Conservation (phyloP, 2,113 vertebrate species). For the Phycodurus eques region DNA sequence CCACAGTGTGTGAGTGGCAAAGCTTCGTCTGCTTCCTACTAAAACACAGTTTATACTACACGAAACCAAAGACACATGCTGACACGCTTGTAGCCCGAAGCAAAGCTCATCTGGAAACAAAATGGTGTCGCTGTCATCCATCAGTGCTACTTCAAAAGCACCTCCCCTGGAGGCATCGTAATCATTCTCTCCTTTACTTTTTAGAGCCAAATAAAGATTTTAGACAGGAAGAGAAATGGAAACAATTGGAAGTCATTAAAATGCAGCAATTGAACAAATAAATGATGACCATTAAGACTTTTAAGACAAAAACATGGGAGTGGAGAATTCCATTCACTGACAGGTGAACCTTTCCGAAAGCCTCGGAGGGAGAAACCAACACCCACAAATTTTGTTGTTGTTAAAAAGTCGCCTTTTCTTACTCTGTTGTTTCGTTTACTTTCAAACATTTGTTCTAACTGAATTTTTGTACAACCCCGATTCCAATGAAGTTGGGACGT, state of each 20-base stretch:
- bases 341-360: conserved; percentile 15
- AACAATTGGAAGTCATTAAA: not conserved
- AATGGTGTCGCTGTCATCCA: not conserved
- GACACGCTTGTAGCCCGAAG: not conserved
- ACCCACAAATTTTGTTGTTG: too few species aligned
- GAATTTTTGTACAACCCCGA: too few species aligned
- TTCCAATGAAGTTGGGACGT: too few species aligned
- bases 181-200: not conserved
- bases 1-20: not conserved
- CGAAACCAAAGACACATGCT: conserved; percentile 35
- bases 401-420: too few species aligned
- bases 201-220: not conserved
- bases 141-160: not conserved
- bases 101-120: not conserved
- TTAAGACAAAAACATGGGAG: not conserved
- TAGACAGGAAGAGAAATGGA: not conserved
- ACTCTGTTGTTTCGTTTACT: too few species aligned
- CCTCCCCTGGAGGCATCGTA: not conserved
- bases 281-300: not conserved
- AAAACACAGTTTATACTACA: not conserved
- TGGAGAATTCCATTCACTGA: not conserved
- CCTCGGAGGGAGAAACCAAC: too few species aligned
- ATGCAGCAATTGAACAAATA: not conserved
- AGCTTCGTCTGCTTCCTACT: not conserved
- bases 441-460: too few species aligned